Evolutionary conservation across 2,113 vertebrate species (phyloP), one percentile per base, ranked within the genome.

Genomic region (Psilopogon haemacephalus): DNA sequence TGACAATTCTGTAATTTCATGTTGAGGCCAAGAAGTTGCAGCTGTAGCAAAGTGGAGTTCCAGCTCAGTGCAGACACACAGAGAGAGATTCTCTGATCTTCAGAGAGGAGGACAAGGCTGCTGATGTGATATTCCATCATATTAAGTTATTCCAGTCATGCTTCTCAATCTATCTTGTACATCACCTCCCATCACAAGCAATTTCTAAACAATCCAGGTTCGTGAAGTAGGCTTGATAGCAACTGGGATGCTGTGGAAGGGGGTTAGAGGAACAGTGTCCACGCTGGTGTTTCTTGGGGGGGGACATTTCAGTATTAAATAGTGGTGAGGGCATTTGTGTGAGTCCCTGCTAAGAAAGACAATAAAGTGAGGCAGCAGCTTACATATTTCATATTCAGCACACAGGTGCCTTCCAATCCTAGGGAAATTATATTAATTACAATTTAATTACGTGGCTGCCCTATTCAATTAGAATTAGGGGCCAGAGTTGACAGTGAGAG

Each of bases 361-460:
- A 88, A 92, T 77, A 87, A 87, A 90, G 44, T 69, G 87, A 84
- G 73, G 48, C n/a, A 88, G 59, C 84, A 91, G 63, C 17, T 87
- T 75, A 58, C 68, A 33, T 56, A 77, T 79, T 92, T 89, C 68
- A 64, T 72, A 81, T 86, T 88, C 80, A 73, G 20, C 54, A 74
- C 42, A 78, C 65, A 86, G 2, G 16, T 60, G 48, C 28, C 54
- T 86, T 52, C 74, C 91, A 90, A 94, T 93, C 30, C 73, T 56
- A 88, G 90, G 91, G 85, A 94, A 95, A 91, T 93, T 63, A 73
- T 81, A 88, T 86, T 91, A 94, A 91, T 88, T 48, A 54, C 48
- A 81, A 58, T 81, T 88, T 94, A 83, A 94, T 94, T 95, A 75
- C 32, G 38, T 0, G 5, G 7, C 28, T 94, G 58, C 65, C 27